Evolutionary conservation across 2,113 vertebrate genomes (phyloP).

Genomic region (Stomatorhinus ivindoensis): DNA sequence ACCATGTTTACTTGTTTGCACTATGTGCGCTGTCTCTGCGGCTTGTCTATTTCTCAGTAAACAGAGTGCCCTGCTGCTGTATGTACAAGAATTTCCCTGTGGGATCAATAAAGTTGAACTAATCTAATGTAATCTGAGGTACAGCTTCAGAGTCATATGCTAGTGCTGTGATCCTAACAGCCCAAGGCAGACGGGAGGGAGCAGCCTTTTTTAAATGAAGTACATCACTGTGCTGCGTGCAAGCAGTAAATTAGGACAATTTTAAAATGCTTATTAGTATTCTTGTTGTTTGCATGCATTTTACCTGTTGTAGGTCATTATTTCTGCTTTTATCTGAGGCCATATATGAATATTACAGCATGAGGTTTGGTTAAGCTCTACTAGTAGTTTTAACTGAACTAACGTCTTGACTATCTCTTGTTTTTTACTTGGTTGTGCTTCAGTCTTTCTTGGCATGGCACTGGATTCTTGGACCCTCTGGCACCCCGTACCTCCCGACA

Average conservation of each 20-base stretch:
- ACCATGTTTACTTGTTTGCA: background rate
- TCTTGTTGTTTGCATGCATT: background rate
- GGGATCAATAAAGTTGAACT: background rate
- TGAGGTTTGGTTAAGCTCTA: background rate
- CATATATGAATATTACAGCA: background rate
- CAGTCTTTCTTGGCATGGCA: background rate
- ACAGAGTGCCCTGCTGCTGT: background rate
- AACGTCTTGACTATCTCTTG: background rate
- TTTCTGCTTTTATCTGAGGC: background rate
- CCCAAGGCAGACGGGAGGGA: background rate
- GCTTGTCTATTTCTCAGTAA: background rate
- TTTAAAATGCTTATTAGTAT: background rate
- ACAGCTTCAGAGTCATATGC: background rate
- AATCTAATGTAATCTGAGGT: background rate
- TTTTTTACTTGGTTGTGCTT: background rate
- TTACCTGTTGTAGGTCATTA: background rate
- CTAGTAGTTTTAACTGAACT: background rate
- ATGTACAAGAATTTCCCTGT: background rate
- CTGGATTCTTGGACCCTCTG: background rate
- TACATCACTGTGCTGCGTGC: background rate
- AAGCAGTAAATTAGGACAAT: background rate
- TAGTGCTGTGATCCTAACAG: background rate
- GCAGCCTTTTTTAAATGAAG: background rate
- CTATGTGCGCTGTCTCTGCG: background rate
- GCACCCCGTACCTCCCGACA: constrained; percentile 75